These are phyloP conservation scores for Anas platyrhynchos DNA, from an alignment of 2,113 vertebrate genomes.

Conservation along the genomic window DNA sequence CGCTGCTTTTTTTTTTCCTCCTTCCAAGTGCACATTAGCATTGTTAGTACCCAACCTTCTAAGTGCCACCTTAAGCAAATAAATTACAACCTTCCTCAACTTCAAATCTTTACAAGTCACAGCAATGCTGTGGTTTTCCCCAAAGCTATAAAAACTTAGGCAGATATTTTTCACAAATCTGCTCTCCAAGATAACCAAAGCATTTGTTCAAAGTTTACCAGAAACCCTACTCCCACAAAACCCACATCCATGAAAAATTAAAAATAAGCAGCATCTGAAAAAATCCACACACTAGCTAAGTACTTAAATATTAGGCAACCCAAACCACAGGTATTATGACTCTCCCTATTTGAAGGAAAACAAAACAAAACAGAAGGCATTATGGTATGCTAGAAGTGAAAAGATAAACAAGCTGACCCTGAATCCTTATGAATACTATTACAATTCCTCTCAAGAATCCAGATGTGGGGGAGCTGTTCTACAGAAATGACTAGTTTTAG, in stretches of 20 bases:
- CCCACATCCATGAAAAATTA: neutral
- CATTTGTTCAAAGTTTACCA: neutral
- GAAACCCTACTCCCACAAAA: neutral
- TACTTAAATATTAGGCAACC: neutral
- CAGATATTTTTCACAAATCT: neutral
- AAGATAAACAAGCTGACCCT: neutral
- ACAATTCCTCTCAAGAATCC: neutral
- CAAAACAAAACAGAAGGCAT: too few relatives aligned
- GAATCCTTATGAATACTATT: neutral
- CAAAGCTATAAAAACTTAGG: neutral
- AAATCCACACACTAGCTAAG: neutral
- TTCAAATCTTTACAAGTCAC: neutral
- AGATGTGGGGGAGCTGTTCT: neutral
- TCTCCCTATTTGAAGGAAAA: neutral
- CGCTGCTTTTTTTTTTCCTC: fast-evolving
- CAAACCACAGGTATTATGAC: neutral
- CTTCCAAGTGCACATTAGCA: neutral
- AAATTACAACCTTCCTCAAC: neutral
- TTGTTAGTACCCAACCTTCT: neutral
- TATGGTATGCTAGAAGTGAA: neutral
- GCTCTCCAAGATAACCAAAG: conserved; percentile 30
- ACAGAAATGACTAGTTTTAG: neutral
- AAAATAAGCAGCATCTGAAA: neutral
- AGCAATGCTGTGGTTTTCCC: neutral
- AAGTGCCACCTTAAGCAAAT: neutral